Percentiles rank a stretch among this genome's conserved stretches.
Evolutionary conservation across 2,888 invertebrate species (phyloP).

Genomic region (Dinocampus coccinellae): DNA sequence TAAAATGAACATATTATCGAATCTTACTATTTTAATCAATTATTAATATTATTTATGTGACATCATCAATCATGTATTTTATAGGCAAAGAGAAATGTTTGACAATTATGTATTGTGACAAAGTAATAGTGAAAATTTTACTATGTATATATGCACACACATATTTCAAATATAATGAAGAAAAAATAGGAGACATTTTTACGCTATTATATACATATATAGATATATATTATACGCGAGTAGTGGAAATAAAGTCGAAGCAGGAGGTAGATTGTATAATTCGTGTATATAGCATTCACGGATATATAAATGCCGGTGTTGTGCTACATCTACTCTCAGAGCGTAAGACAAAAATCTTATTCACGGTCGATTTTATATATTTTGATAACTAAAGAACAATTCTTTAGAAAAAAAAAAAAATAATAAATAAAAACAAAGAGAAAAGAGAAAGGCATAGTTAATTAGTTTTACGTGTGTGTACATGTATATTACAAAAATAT

Average conservation of each 20-base stretch:
- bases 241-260: neutral
- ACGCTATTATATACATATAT: neutral
- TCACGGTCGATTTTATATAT: slow-evolving; percentile 3
- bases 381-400: neutral
- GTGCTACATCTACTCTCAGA: slow-evolving; percentile 16
- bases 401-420: neutral
- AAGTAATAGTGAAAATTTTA: too few relatives aligned
- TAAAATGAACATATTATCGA: too few relatives aligned
- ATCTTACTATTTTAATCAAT: too few relatives aligned
- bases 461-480: neutral
- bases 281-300: neutral
- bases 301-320: slow-evolving; percentile 19
- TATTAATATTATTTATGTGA: too few relatives aligned
- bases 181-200: neutral
- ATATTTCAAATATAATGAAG: neutral
- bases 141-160: neutral
- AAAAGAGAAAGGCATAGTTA: neutral
- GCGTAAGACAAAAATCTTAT: neutral
- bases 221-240: neutral
- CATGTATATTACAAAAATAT: neutral
- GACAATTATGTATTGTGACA: neutral
- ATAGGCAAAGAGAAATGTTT: too few relatives aligned
- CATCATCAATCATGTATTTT: too few relatives aligned
- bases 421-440: neutral
- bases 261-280: neutral